Percentiles rank a stretch among this genome's conserved stretches.
These are phyloP conservation scores for Polylopha cassiicola DNA, from an alignment of 2,888 invertebrate genomes.

Conservation along the genomic window DNA sequence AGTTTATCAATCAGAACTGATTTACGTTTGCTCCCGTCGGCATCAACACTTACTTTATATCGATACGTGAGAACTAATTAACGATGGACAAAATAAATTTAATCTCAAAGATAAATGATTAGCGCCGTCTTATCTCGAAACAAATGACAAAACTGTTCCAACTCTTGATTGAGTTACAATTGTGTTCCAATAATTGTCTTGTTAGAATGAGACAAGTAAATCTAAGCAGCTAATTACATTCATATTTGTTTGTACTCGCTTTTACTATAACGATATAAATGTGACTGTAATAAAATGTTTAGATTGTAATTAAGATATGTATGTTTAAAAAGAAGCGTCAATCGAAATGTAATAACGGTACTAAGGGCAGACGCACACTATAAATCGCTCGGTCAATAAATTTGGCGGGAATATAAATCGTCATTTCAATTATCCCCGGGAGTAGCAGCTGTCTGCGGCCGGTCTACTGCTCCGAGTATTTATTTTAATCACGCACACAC, in stretches of 20 bases:
- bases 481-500: slow-evolving; percentile 68
- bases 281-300: background rate
- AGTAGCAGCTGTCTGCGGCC: slow-evolving; percentile 66
- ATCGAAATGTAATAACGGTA: slow-evolving; percentile 36
- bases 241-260: too few relatives aligned
- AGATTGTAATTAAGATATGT: background rate
- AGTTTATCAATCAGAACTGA: slow-evolving; percentile 24
- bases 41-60: slow-evolving; percentile 21
- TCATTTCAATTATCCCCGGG: slow-evolving; percentile 70
- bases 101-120: slow-evolving; percentile 23
- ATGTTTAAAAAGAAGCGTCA: slow-evolving; percentile 39
- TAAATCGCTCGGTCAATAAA: slow-evolving; percentile 70
- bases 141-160: slow-evolving; percentile 18
- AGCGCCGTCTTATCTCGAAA: slow-evolving; percentile 19
- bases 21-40: slow-evolving; percentile 19
- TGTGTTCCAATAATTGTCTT: slow-evolving; percentile 39
- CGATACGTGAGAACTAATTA: slow-evolving; percentile 30
- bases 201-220: slow-evolving; percentile 27
- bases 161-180: slow-evolving; percentile 31
- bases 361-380: slow-evolving; percentile 42
- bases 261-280: too few relatives aligned
- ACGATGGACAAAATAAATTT: slow-evolving; percentile 30
- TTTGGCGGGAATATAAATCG: slow-evolving; percentile 73
- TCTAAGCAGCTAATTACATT: slow-evolving; percentile 33
- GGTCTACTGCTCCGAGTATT: slow-evolving; percentile 62